Evolutionary conservation across 2,888 invertebrate species (phyloP).

Genomic region (Nesidiocoris tenuis): DNA sequence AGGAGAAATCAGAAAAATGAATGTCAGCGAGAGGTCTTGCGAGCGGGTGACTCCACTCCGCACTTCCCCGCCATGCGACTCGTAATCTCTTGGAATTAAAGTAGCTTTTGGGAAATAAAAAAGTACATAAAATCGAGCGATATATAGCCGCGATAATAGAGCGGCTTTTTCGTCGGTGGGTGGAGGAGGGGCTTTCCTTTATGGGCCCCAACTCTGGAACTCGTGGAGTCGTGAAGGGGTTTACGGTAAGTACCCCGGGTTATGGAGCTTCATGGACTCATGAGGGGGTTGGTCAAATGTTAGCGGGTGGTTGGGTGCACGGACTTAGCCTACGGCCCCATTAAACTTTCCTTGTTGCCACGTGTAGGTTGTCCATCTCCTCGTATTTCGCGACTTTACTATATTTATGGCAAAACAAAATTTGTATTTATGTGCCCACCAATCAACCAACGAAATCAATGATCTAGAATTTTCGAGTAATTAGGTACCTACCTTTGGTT

Average conservation of each 20-base stretch:
- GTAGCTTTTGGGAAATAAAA: slow-evolving; percentile 36
- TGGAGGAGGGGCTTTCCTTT: neutral
- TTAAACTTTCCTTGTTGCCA: no score
- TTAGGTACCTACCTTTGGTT: no score
- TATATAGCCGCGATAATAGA: slow-evolving; percentile 39
- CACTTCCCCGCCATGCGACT: neutral
- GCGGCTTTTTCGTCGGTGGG: slow-evolving; percentile 21
- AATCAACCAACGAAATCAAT: no score
- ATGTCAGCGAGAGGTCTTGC: slow-evolving; percentile 10
- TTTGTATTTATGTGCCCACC: no score
- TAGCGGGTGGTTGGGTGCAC: neutral
- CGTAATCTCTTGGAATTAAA: slow-evolving; percentile 37
- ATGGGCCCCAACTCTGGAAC: neutral
- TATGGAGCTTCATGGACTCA: neutral
- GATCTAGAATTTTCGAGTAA: no score
- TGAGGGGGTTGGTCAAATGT: neutral
- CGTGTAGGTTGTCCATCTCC: no score
- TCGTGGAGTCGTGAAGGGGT: neutral
- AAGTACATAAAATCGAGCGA: slow-evolving; percentile 38
- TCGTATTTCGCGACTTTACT: no score
- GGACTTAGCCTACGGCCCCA: no score
- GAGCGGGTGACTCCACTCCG: neutral
- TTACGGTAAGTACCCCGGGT: neutral
- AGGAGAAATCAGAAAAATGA: slow-evolving; percentile 8
- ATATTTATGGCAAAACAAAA: no score